Evolutionary conservation across 1,140 invertebrate species (phyloP), one percentile per base, ranked within the genome.

Genomic region (Plutomurus gul): DNA sequence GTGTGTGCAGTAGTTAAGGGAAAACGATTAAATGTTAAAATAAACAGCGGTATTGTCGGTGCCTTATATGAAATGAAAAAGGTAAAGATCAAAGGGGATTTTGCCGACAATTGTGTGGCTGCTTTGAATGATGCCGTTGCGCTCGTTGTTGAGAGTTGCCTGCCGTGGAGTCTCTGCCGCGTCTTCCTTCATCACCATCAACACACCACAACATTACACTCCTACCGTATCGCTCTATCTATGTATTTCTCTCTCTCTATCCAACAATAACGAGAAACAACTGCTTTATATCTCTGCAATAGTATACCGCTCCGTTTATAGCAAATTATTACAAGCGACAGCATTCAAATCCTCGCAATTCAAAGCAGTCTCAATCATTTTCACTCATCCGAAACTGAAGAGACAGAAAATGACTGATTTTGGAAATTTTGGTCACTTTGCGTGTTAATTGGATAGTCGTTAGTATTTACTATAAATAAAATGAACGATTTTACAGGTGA

Each of bases 31-130:
- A 80, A 82, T 79, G 78, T 80, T 80, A 80, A 82, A 82, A 80
- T 80, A 80, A 82, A 80, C 78, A 78, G 71, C 75, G 51, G 70
- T 70, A 78, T 80, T 77, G 81, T 80, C 81, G 78, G 76, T 74
- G 71, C 60, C 72, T 65, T 76, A 51, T 80, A 74, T 43, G 37
- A 77, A 82, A 79, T 76, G 79, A 80, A 83, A 78, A 80, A 83
- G 77, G 82, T 83, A 81, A 81, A 83, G 79, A 83, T 83, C 82
- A 83, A 83, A 83, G 82, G 56, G 51, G 60, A 76, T 75, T 78
- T 74, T 76, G 79, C 82, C 82, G 82, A 81, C 82, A 79, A 79
- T 79, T 77, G 73, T 76, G 56, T 79, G 73, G 51, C 40, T 60
- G 75, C 79, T 79, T 81, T 83, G 73, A 75, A 49, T 47, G 40